phyloP scores from a whole-genome alignment of 2,797 vertebrate species.

The Enteromius argenteus region DNA sequence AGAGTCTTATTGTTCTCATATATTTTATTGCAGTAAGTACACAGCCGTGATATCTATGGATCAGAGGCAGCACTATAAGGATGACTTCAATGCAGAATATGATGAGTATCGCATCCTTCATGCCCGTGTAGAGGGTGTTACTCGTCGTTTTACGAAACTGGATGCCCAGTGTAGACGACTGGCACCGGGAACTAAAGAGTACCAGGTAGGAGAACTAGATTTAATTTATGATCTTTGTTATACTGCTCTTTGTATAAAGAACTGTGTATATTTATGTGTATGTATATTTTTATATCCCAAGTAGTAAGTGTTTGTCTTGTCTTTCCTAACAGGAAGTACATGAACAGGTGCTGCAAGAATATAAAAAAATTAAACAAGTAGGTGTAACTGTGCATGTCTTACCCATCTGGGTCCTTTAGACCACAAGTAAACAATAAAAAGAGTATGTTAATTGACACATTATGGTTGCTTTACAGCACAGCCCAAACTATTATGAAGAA shows the following conservation, averaged over 20 bases:
- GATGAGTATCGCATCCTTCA: conserved; percentile 88
- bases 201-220: conserved; percentile 42
- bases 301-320: neutral
- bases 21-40: conserved; percentile 82
- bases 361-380: conserved; percentile 90
- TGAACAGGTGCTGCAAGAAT: conserved; percentile 88
- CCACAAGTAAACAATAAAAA: neutral
- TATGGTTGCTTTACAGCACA: conserved; percentile 73
- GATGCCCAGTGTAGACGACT: conserved; percentile 81
- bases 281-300: neutral
- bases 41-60: conserved; percentile 81
- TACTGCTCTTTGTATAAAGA: neutral
- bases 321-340: conserved; percentile 80
- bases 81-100: conserved; percentile 91
- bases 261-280: neutral
- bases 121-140: conserved; percentile 82
- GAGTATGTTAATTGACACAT: neutral
- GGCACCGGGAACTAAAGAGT: conserved; percentile 83
- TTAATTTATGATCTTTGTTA: neutral
- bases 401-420: neutral
- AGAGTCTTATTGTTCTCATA: neutral
- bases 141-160: conserved; percentile 83
- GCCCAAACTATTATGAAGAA: conserved; percentile 86
- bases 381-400: conserved; percentile 47
- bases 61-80: conserved; percentile 88